phyloP scores from a whole-genome alignment of 1,140 invertebrate genomes.

The Fopius arisanus region DNA sequence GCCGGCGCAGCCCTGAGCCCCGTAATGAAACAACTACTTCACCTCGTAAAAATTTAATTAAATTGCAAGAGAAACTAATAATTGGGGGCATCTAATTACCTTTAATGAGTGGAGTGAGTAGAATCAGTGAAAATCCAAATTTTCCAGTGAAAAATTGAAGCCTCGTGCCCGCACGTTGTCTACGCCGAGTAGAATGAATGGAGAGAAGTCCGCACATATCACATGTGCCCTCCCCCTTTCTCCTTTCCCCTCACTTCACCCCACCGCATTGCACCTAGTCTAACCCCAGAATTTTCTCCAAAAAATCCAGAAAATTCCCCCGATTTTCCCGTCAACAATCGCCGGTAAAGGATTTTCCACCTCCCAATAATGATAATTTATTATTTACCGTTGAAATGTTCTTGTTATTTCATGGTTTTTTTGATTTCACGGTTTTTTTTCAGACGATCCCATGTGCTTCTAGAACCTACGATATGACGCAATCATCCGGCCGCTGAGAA shows the following conservation, averaged over 20 bases:
- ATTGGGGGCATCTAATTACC: not conserved
- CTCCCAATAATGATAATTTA: not conserved
- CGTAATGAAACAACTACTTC: no score
- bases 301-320: not conserved
- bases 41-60: no score
- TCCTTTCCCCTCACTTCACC: not conserved
- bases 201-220: slow-evolving; percentile 42
- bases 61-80: not conserved
- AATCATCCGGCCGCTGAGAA: slow-evolving; percentile 9
- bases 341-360: not conserved
- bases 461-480: slow-evolving; percentile 38
- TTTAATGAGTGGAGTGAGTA: slow-evolving; percentile 3
- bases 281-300: not conserved
- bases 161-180: slow-evolving; percentile 47
- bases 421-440: not conserved
- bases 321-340: not conserved
- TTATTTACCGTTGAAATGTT: not conserved
- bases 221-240: slow-evolving; percentile 34
- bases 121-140: not conserved
- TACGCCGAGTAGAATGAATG: slow-evolving; percentile 38
- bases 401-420: not conserved
- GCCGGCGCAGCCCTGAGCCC: no score
- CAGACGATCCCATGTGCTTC: slow-evolving; percentile 15
- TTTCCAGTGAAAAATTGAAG: slow-evolving; percentile 6
- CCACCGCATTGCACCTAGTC: not conserved